phyloP scores from a whole-genome alignment of 64 coral and sea anemone genomes.

The Actinia equina region DNA sequence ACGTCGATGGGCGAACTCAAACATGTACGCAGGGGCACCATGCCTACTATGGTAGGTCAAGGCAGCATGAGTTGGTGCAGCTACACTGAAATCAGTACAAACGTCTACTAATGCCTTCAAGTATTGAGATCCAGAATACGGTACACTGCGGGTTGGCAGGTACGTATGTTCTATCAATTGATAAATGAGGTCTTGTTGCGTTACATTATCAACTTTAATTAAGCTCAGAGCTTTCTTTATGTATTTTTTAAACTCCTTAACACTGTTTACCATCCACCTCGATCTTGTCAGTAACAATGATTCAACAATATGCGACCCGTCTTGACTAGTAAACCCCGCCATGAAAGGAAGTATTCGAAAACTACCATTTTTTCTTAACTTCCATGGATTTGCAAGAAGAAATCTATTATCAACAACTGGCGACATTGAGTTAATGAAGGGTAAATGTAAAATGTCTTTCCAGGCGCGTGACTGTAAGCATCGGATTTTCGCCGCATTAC shows the following conservation, averaged over 20 bases:
- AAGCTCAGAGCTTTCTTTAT: too few relatives aligned
- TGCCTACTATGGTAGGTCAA: slow-evolving; percentile 35
- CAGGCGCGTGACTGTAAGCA: slow-evolving; percentile 40
- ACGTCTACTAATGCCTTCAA: slow-evolving; percentile 57
- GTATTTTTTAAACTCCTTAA: too few relatives aligned
- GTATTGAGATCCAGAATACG: slow-evolving; percentile 22
- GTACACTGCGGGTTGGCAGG: slow-evolving; percentile 49
- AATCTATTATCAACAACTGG: slow-evolving; percentile 67
- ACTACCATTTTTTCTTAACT: slow-evolving; percentile 52
- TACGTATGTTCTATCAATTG: background rate
- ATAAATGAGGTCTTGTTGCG: too few relatives aligned
- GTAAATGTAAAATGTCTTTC: background rate
- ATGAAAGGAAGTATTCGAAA: slow-evolving; percentile 57
- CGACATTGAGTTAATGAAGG: background rate
- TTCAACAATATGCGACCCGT: slow-evolving; percentile 12
- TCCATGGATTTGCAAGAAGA: slow-evolving; percentile 45
- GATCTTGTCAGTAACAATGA: background rate
- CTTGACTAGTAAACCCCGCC: slow-evolving; percentile 64
- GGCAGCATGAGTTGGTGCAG: slow-evolving; percentile 64
- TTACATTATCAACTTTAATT: background rate
- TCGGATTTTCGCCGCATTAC: background rate
- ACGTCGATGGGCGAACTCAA: slow-evolving; percentile 67
- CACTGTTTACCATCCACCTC: background rate
- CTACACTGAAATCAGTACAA: slow-evolving; percentile 48
- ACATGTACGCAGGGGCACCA: slow-evolving; percentile 47